Evolutionary conservation across 2,113 vertebrate genomes (phyloP).

Genomic region (Abramis brama): DNA sequence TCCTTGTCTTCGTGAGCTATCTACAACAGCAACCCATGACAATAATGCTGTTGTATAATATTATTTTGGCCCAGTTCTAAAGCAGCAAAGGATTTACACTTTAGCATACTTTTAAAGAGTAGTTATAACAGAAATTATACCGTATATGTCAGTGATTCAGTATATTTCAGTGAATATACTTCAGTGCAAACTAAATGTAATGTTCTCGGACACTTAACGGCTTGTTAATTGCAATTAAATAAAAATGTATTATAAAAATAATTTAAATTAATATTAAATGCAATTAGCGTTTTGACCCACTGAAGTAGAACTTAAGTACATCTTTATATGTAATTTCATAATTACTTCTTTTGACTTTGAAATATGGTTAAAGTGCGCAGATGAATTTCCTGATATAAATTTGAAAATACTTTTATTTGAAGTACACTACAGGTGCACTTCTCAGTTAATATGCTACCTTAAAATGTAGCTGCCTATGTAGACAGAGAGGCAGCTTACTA

Average conservation of each 20-base stretch:
- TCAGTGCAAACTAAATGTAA: neutral
- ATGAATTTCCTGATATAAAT: too few species aligned
- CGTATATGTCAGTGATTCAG: neutral
- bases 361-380: neutral
- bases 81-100: neutral
- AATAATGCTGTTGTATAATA: neutral
- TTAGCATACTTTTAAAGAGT: neutral
- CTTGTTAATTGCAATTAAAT: neutral
- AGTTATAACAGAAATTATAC: too few species aligned
- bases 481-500: neutral
- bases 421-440: neutral
- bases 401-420: too few species aligned
- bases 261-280: neutral
- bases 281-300: neutral
- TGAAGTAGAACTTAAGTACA: neutral
- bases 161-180: neutral
- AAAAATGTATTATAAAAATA: neutral
- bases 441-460: neutral
- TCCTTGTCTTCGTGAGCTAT: too few species aligned
- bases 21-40: too few species aligned
- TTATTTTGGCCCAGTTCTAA: neutral
- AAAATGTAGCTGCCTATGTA: neutral
- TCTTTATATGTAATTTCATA: neutral
- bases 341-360: neutral
- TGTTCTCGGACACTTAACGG: neutral